Percentiles rank a stretch among this genome's conserved stretches.
These are phyloP conservation scores for Lucilia cuprina DNA, from an alignment of 1,140 invertebrate genomes.

Conservation along the genomic window DNA sequence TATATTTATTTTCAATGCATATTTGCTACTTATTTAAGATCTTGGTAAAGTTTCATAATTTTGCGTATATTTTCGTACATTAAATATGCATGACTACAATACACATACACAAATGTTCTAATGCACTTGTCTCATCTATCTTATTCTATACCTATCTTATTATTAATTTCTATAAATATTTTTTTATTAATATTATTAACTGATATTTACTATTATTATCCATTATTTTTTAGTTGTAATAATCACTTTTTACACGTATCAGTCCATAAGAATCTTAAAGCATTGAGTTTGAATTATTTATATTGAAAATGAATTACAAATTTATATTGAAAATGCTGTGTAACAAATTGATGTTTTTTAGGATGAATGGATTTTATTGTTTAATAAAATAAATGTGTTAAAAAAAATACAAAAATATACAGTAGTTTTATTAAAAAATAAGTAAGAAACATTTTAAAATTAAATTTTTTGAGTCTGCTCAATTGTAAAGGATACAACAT, in stretches of 20 bases:
- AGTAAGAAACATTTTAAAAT: no score
- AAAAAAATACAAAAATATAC: not conserved
- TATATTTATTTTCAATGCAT: no score
- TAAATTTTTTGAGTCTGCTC: no score
- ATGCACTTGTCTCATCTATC: not conserved
- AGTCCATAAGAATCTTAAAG: conserved; percentile 4
- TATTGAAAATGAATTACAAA: not conserved
- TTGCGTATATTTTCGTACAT: no score
- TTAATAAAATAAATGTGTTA: conserved; percentile 25
- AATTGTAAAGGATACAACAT: no score
- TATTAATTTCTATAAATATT: not conserved
- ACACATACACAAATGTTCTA: not conserved
- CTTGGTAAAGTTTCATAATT: no score
- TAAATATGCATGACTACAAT: not conserved
- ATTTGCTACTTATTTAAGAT: no score
- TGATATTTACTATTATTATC: not conserved
- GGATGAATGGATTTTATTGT: conserved; percentile 29
- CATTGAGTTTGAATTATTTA: not conserved
- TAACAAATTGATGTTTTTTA: conserved; percentile 4
- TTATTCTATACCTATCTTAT: not conserved
- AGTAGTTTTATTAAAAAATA: not conserved
- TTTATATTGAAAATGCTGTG: conserved; percentile 14
- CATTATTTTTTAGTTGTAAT: not conserved
- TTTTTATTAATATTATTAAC: not conserved
- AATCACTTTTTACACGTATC: conserved; percentile 1